Base-by-base conservation (phyloP, 1,140 invertebrate genomes). In the Lepidurus couesii region DNA sequence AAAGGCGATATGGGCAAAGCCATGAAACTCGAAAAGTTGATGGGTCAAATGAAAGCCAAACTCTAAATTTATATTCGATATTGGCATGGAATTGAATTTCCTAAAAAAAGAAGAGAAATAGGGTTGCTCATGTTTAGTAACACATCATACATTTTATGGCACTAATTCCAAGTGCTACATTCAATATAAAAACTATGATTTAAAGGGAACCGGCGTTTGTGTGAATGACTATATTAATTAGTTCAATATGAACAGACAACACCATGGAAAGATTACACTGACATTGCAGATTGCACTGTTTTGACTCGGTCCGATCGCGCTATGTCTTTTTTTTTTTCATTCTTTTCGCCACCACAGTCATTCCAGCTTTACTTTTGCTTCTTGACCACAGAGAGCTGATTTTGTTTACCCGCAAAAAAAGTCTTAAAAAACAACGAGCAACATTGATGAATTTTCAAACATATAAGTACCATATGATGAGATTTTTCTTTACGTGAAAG, bases 1-100 rank as follows among this genome's bases (percentile, higher is more conserved):
- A 90, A 89, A 81, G 97, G 97, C 1, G 95, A 97, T 84, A 88
- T 99, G 83, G 92, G 92, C 81, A 93, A 97, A 84, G 97, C 97
- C 1, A 95, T 99, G 91, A 97, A 98, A 85, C 84, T 98, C 78
- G 97, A 99, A 85, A 97, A 96, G 85, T 86, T 99, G 4, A 95
- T 98, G 93, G 87, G 87, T 75, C 90, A 90, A 78, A 87, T 97
- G 43, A 95, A 95, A 84, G 90, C 92, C n/a, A 92, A 92, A 80
- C 80, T 87, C 16, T 87, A 82, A 85, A 5, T 21, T 65, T 65
- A 34, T 34, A 4, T 34, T 34, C 34, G 34, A 34, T 34, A 34
- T 3, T 34, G 3, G 4, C 0, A 4, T 34, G 2, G 34, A 34
- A 34, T 34, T 34, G 34, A 34, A 34, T 34, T 34, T 34, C 34